Evolutionary conservation across 2,797 vertebrate species (phyloP).

Genomic region (Platyrinchus mystaceus): DNA sequence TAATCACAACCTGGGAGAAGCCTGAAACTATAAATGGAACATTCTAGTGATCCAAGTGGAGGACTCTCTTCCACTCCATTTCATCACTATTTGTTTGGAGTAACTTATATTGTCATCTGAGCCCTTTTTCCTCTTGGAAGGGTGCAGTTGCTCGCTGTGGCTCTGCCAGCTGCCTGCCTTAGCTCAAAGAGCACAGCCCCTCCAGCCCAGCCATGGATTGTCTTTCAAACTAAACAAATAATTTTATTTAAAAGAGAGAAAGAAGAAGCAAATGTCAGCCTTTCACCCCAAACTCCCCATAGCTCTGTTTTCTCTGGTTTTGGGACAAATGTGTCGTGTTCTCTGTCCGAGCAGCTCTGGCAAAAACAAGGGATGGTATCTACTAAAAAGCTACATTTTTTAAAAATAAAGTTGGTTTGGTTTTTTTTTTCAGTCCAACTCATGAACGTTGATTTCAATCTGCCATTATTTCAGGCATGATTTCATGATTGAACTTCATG

Average conservation of each 20-base stretch:
- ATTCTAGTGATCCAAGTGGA: slow-evolving; percentile 14
- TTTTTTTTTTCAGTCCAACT: background rate
- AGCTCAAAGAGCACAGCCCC: background rate
- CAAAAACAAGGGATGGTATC: background rate
- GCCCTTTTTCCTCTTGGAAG: slow-evolving; percentile 49
- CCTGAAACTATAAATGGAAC: slow-evolving; percentile 23
- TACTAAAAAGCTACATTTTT: background rate
- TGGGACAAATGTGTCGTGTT: background rate
- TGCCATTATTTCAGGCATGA: background rate
- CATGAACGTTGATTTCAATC: background rate
- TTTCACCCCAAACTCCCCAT: background rate
- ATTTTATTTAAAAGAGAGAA: slow-evolving; percentile 15
- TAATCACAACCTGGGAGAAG: background rate
- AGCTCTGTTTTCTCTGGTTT: slow-evolving; percentile 15
- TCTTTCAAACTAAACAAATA: slow-evolving; percentile 65
- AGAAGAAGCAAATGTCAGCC: slow-evolving; percentile 4
- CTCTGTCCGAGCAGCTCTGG: background rate
- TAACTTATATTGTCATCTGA: slow-evolving; percentile 46
- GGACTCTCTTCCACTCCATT: slow-evolving; percentile 24
- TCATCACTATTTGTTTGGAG: slow-evolving; percentile 43
- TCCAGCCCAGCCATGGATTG: background rate
- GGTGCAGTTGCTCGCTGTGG: slow-evolving; percentile 27
- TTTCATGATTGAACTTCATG: too few species aligned
- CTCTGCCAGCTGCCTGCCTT: slow-evolving; percentile 47
- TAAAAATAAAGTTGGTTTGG: background rate